Percentiles rank a stretch among this genome's conserved stretches.
Evolutionary conservation across 2,888 invertebrate species (phyloP).

Genomic region (Meteorus cinctellus): DNA sequence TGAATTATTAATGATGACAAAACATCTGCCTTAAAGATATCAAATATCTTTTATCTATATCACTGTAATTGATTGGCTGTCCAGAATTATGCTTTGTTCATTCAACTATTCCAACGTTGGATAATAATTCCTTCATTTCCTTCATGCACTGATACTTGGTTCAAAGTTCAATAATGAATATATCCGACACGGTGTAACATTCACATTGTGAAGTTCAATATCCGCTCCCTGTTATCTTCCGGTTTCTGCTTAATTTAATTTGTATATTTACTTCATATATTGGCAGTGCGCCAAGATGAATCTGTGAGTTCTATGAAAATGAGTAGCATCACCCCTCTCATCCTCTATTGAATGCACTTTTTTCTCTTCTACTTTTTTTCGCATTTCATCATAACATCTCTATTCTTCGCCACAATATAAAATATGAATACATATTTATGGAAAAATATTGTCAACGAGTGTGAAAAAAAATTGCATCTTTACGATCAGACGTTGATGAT

Average conservation of each 20-base stretch:
- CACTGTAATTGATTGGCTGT: slow-evolving; percentile 9
- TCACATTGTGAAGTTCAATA: slow-evolving; percentile 5
- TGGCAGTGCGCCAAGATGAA: slow-evolving; percentile 59
- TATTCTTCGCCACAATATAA: neutral
- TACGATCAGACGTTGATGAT: slow-evolving; percentile 19
- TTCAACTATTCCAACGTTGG: neutral
- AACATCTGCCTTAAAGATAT: neutral
- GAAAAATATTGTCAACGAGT: neutral
- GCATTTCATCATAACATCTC: neutral
- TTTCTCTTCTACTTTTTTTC: neutral
- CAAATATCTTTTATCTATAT: neutral
- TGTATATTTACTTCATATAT: slow-evolving; percentile 60
- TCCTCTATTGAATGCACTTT: neutral
- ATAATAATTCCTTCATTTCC: neutral
- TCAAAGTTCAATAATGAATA: neutral
- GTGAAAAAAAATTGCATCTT: neutral
- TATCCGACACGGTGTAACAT: neutral
- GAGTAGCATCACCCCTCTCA: slow-evolving; percentile 38
- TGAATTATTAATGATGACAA: neutral
- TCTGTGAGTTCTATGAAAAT: slow-evolving; percentile 31
- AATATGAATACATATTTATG: neutral
- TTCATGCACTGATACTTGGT: neutral
- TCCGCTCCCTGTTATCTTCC: slow-evolving; percentile 51
- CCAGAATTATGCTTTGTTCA: neutral
- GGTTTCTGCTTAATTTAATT: slow-evolving; percentile 65